Evolutionary conservation across 1,140 invertebrate species (phyloP), one percentile per base, ranked within the genome.

Genomic region (Ditylenchus dipsaci): DNA sequence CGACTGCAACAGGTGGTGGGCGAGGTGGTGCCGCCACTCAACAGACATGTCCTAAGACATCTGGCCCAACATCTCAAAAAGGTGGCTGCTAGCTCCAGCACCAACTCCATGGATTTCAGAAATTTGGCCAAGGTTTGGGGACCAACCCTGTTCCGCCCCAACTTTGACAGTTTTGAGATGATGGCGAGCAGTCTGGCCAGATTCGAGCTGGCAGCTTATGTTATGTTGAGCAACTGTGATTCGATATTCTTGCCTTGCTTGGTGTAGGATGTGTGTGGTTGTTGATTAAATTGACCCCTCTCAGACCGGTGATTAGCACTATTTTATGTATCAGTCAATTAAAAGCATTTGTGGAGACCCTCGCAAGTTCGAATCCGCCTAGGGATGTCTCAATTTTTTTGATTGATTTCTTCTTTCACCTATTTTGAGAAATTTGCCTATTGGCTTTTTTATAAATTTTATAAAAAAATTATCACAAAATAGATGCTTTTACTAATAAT

Each of bases 91-190:
- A 61, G 15, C 38, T 61, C 61, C 13, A 43, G 27, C 19, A 84
- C 91, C 67, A 96, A 95, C 84, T 92, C 90, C 78, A 96, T 96
- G 93, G 92, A 95, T 84, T 91, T 90, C 83, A 91, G 93, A 85
- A 96, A 96, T 85, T 84, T 96, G 76, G 92, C 93, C 45, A 94
- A 95, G 76, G 95, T 93, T 84, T 96, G 92, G 91, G 96, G 93
- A 92, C 94, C 94, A 69, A 97, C 94, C 23, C 86, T 97, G 65
- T 88, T 96, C 78, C 91, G 66, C 91, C 95, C n/a, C 78, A 91
- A 95, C 83, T 95, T 97, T 84, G 91, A 89, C 72, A 91, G 94
- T 57, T 76, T 75, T 49, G 68, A 75, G 42, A 45, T 21, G 49
- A 58, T 75, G 57, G 53, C 60, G 27, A 38, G 33, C 13, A 42